These are phyloP conservation scores for Gadus macrocephalus DNA, from an alignment of 2,113 vertebrate genomes.

Conservation along the genomic window DNA sequence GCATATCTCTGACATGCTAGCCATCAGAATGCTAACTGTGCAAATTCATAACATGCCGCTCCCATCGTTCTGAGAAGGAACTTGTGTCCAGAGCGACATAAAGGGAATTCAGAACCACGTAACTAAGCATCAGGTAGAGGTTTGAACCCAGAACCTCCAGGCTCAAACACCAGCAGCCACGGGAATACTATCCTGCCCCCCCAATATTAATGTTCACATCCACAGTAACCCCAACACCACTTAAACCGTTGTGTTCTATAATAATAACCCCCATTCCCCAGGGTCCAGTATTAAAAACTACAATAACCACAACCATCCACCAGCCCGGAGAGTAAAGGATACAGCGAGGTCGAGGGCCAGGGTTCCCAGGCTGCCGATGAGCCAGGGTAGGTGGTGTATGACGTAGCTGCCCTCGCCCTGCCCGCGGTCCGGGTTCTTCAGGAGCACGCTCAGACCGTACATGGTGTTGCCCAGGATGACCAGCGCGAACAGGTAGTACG, in stretches of 20 bases:
- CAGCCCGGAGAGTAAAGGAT: constrained; percentile 62
- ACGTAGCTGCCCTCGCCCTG: constrained; percentile 78
- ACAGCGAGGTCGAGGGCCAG: constrained; percentile 81
- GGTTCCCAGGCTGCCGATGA: constrained; percentile 91
- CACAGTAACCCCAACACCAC: no score
- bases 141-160: no score
- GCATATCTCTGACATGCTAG: no score
- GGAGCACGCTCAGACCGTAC: constrained; percentile 85
- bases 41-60: no score
- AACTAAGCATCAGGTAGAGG: no score
- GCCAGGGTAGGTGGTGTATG: constrained; percentile 91
- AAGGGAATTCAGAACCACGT: no score
- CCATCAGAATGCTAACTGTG: no score
- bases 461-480: constrained; percentile 88
- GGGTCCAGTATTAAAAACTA: constrained; percentile 24
- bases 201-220: neutral
- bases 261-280: neutral
- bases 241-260: no score
- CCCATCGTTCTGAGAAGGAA: no score
- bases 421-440: constrained; percentile 84
- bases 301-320: constrained; percentile 12
- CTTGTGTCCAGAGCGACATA: no score
- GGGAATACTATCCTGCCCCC: neutral
- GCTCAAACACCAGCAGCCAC: no score
- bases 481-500: constrained; percentile 86